A percentile compares a stretch with the other conserved stretches of the same genome.
Evolutionary conservation across 2,113 vertebrate genomes (phyloP).

Genomic region (Oreotrochilus melanogaster): DNA sequence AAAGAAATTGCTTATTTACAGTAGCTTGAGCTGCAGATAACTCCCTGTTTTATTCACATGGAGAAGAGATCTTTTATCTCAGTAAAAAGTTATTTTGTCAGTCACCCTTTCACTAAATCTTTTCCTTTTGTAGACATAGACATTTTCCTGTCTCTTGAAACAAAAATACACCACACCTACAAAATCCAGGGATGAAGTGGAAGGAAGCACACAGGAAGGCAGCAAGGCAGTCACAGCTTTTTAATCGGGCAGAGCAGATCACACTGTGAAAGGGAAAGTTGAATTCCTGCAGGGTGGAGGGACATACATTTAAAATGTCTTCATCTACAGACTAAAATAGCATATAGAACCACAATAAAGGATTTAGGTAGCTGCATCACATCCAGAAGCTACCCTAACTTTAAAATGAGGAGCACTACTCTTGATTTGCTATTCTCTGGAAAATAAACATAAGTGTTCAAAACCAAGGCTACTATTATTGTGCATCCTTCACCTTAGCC

Average conservation of each 20-base stretch:
- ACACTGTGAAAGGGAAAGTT: neutral
- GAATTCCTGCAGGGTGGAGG: neutral
- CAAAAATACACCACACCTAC: constrained; percentile 24
- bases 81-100: constrained; percentile 4
- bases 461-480: neutral
- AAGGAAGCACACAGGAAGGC: neutral
- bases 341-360: neutral
- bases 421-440: neutral
- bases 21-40: neutral
- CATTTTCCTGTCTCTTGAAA: neutral
- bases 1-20: neutral
- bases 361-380: neutral
- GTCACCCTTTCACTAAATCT: neutral
- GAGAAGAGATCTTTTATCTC: neutral
- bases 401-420: neutral
- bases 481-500: neutral
- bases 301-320: neutral
- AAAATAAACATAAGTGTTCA: neutral
- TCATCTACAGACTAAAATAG: fast-evolving
- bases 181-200: neutral
- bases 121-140: neutral
- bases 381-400: neutral
- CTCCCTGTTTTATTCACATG: neutral
- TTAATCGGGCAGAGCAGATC: neutral
- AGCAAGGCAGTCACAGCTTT: neutral